Base-by-base conservation (phyloP, 37 sponge, comb jelly and placozoan species). In the Axinella damicornis region DNA sequence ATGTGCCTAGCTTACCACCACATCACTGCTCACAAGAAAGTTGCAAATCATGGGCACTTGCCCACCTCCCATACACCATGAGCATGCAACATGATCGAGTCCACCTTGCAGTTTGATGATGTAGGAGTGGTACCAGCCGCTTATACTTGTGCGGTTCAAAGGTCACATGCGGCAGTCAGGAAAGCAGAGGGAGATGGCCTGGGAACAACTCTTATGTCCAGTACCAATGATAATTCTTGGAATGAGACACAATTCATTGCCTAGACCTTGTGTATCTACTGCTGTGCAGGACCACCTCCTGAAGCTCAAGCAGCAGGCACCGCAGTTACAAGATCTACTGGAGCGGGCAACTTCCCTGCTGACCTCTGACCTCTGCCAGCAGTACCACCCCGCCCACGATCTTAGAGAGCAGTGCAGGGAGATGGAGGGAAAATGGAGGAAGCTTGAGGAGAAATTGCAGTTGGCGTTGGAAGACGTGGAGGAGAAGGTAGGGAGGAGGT, bases 401-500 rank as follows among this genome's bases (percentile, higher is more conserved):
- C 46, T 87, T 35, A 37, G 41, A 20, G 35, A 68, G 25, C 20
- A 70, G 55, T 60, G 74, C 35, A 16, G 31, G 19, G 13, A 59
- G 54, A 55, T 79, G 35, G 65, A 71, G 56, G 18, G 14, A 17
- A 60, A 25, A 37, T 79, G 80, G 87, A 74, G 17, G 54, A 60
- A 73, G 53, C 61, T 80, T 24, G 35, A 63, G 39, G 65, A 71
- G 66, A 58, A 34, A 30, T 16, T 79, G 28, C 6, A 63, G 24
- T 28, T 17, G 31, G 19, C 36, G 5, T 30, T 82, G 14, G n/a
- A 34, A 9, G 25, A 68, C 1, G 37, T 81, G 21, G 20, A 69
- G 22, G 70, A 81, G n/a, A 69, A 69, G 70, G 81, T 81, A 38
- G n/a, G n/a, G n/a, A n/a, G 63, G 25, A 5, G n/a, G 5, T 61